A percentile compares a stretch with the other conserved stretches of the same genome.
phyloP scores from a whole-genome alignment of 2,797 vertebrate species.

The Clangula hyemalis region DNA sequence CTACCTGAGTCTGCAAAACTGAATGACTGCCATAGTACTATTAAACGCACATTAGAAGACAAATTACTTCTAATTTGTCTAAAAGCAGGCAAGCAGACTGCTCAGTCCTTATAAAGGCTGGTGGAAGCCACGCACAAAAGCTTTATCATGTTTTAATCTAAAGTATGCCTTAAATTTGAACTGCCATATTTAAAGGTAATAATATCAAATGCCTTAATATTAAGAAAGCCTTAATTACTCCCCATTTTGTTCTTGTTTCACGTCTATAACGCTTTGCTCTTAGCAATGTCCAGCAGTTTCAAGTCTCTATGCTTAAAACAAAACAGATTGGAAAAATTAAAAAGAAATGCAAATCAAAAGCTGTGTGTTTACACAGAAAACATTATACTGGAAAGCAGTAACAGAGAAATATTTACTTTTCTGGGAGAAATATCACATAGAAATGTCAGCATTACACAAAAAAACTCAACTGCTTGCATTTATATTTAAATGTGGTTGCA shows the following conservation, averaged over 20 bases:
- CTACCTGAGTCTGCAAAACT: background rate
- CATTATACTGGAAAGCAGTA: background rate
- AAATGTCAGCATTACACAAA: background rate
- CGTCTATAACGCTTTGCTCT: background rate
- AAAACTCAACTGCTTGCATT: background rate
- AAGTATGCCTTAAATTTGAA: background rate
- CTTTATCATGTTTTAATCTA: background rate
- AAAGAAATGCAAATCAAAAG: conserved; percentile 15
- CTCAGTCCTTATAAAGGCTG: background rate
- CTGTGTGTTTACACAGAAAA: conserved; percentile 6
- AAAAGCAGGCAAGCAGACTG: background rate
- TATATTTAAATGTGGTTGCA: background rate
- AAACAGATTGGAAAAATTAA: conserved; percentile 1
- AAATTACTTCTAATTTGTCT: background rate
- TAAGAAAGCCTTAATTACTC: conserved; percentile 1
- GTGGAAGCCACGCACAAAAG: background rate
- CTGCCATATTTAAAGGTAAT: background rate
- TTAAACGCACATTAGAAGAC: background rate
- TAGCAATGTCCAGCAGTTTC: background rate
- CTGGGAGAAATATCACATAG: background rate
- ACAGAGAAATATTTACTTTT: background rate
- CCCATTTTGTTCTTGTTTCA: background rate
- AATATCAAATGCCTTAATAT: background rate
- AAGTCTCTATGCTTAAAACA: background rate
- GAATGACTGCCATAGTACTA: background rate